Conservation (phyloP, 2,888 invertebrate genomes). For the Steinernema scapterisci region DNA sequence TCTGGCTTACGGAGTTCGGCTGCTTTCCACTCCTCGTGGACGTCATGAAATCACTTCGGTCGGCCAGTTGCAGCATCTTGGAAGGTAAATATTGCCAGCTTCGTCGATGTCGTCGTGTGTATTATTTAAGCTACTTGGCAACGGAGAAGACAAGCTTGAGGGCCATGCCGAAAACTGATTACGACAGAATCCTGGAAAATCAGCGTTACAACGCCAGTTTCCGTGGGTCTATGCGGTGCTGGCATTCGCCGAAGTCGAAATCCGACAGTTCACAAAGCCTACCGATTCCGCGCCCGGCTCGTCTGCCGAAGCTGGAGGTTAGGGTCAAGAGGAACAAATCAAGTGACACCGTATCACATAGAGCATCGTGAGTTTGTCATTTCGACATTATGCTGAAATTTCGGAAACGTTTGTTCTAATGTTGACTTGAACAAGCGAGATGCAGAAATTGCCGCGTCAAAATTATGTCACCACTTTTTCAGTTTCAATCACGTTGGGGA, state of each 20-base stretch:
- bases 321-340: constrained; percentile 10
- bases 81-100: no score
- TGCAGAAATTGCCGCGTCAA: no score
- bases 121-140: constrained; percentile 25
- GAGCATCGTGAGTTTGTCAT: neutral
- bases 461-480: no score
- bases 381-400: neutral
- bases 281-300: neutral
- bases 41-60: constrained; percentile 24
- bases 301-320: neutral
- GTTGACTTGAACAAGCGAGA: neutral
- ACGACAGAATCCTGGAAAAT: constrained; percentile 15
- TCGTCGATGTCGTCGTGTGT: no score
- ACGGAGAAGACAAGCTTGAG: constrained; percentile 1
- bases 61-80: constrained; percentile 18
- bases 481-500: no score
- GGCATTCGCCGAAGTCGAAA: constrained; percentile 1
- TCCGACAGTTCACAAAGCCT: constrained; percentile 22
- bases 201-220: constrained; percentile 15
- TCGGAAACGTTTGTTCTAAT: neutral
- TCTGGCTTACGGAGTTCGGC: constrained; percentile 27
- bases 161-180: constrained; percentile 21
- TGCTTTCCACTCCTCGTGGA: neutral
- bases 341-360: neutral
- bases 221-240: constrained; percentile 22